These are phyloP conservation scores for Calliphora vicina DNA, from an alignment of 1,140 invertebrate genomes.

Conservation along the genomic window DNA sequence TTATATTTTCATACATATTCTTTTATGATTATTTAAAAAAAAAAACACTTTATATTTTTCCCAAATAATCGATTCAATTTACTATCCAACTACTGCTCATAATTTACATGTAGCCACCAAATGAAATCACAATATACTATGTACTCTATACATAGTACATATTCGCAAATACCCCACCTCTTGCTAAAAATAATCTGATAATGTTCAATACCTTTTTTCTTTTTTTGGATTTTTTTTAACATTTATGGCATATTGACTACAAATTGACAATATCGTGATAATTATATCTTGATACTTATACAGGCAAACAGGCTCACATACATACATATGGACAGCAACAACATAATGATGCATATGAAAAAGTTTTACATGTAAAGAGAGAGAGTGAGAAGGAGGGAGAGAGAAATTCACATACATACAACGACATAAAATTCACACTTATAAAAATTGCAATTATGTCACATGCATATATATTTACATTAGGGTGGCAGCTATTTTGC, in stretches of 20 bases:
- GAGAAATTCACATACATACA: neutral
- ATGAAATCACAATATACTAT: too few relatives aligned
- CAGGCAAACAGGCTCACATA: neutral
- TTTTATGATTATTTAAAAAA: too few relatives aligned
- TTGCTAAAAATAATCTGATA: too few relatives aligned
- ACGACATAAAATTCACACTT: neutral
- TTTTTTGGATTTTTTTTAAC: neutral
- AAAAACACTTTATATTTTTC: too few relatives aligned
- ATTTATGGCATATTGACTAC: conserved; percentile 16
- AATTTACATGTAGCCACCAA: too few relatives aligned
- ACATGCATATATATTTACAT: neutral
- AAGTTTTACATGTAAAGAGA: neutral
- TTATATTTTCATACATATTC: too few relatives aligned
- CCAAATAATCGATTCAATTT: too few relatives aligned
- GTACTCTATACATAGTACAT: too few relatives aligned
- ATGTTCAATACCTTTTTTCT: too few relatives aligned
- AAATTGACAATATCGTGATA: conserved; percentile 10
- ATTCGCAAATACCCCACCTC: too few relatives aligned
- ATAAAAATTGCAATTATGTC: conserved; percentile 12
- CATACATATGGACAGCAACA: neutral
- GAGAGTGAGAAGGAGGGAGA: neutral
- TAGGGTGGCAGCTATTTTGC: too few relatives aligned
- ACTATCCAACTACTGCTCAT: too few relatives aligned
- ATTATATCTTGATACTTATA: neutral
- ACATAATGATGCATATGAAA: neutral